A percentile compares a stretch with the other conserved stretches of the same genome.
Conservation (phyloP, 2,113 vertebrate genomes). For the Hippotragus niger region DNA sequence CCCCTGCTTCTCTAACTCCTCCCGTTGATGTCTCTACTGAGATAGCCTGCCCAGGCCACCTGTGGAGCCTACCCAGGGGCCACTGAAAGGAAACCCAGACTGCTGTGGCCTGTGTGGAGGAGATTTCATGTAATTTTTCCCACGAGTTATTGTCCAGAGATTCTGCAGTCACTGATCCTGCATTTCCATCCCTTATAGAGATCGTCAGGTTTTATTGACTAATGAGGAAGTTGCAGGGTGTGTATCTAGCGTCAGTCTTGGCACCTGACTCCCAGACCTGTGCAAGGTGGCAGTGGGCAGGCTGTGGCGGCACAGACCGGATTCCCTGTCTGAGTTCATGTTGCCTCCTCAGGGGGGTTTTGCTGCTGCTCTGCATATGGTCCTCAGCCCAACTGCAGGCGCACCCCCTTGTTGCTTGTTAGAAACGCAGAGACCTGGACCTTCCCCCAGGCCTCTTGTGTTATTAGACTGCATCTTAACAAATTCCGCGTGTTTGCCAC, state of each 20-base stretch:
- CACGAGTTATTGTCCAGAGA: not conserved
- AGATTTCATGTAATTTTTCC: not conserved
- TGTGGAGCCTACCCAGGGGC: not conserved
- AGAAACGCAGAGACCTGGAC: not conserved
- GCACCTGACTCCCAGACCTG: not conserved
- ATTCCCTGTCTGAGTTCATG: not conserved
- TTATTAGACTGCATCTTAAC: not conserved
- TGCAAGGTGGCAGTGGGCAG: not conserved
- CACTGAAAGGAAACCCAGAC: not conserved
- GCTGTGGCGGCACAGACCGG: not conserved
- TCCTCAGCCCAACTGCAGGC: not conserved
- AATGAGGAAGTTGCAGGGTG: not conserved
- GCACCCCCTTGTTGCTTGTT: not conserved
- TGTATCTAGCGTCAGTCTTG: not conserved
- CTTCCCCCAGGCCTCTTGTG: not conserved
- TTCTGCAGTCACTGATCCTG: not conserved
- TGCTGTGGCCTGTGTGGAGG: not conserved
- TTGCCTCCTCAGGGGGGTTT: not conserved
- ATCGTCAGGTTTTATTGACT: not conserved
- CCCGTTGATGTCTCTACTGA: not conserved
- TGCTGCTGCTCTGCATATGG: not conserved
- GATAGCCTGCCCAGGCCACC: not conserved
- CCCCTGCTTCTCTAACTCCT: not conserved
- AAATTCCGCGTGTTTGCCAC: not conserved
- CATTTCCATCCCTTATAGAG: not conserved